phyloP scores from a whole-genome alignment of 2,797 vertebrate genomes.

The Danio kyathit region DNA sequence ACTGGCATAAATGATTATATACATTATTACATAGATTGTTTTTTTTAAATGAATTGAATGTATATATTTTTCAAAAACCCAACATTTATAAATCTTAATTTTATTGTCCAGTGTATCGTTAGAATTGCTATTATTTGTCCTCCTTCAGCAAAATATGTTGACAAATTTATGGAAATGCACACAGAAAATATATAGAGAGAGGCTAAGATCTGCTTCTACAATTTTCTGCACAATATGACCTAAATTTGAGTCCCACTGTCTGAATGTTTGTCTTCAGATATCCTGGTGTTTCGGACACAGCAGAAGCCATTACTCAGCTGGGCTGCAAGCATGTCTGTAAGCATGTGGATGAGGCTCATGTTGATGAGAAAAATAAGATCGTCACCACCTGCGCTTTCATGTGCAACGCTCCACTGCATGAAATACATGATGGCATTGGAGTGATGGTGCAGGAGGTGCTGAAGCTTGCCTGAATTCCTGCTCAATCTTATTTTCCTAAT shows the following conservation, averaged over 20 bases:
- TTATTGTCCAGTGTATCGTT: too few species aligned
- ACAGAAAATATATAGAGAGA: neutral
- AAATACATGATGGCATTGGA: slow-evolving; percentile 83
- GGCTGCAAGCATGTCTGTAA: slow-evolving; percentile 82
- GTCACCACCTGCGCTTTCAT: slow-evolving; percentile 83
- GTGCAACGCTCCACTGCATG: slow-evolving; percentile 81
- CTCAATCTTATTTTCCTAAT: neutral
- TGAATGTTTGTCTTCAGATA: slow-evolving; percentile 70
- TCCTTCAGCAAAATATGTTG: too few species aligned
- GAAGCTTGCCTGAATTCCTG: slow-evolving; percentile 78
- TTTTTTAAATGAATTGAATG: too few species aligned
- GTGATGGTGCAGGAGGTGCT: slow-evolving; percentile 84
- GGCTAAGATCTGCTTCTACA: neutral
- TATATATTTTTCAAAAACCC: too few species aligned
- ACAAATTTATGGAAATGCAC: neutral
- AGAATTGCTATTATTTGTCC: too few species aligned
- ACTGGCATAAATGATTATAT: too few species aligned
- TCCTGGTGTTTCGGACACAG: slow-evolving; percentile 78
- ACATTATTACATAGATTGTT: too few species aligned
- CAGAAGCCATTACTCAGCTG: slow-evolving; percentile 77
- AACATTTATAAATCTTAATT: too few species aligned
- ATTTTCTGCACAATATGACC: neutral
- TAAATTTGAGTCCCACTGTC: neutral
- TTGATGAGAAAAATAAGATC: slow-evolving; percentile 82
- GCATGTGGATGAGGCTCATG: slow-evolving; percentile 80